A percentile compares a stretch with the other conserved stretches of the same genome.
Evolutionary conservation across 2,797 vertebrate genomes (phyloP).

Genomic region (Craterocephalus amniculus): DNA sequence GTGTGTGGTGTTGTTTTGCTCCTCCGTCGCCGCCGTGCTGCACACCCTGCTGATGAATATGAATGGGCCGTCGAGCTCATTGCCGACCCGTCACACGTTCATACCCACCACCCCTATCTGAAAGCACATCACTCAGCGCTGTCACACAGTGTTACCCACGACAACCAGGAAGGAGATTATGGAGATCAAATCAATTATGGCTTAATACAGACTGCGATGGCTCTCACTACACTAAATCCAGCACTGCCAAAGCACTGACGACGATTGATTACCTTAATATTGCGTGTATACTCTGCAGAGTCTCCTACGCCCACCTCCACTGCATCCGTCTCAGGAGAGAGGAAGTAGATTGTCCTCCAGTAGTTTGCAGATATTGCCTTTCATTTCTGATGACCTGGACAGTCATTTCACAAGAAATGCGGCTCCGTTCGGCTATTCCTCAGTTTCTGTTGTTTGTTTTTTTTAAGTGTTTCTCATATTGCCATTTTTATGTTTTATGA

Average conservation of each 20-base stretch:
- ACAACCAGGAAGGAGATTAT: constrained; percentile 85
- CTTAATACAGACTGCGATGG: constrained; percentile 82
- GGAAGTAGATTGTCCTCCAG: constrained; percentile 70
- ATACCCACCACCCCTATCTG: constrained; percentile 60
- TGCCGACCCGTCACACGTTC: constrained; percentile 70
- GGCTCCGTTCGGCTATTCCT: constrained; percentile 48
- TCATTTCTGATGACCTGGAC: constrained; percentile 69
- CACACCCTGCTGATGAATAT: constrained; percentile 69
- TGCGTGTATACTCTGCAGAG: constrained; percentile 70
- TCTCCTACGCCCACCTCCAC: constrained; percentile 50
- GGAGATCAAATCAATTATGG: constrained; percentile 87
- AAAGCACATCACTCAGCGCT: constrained; percentile 83
- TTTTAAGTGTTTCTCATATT: constrained; percentile 20
- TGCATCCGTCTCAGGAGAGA: constrained; percentile 62
- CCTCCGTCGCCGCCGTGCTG: constrained; percentile 51
- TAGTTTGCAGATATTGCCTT: constrained; percentile 74
- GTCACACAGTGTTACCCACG: constrained; percentile 83
- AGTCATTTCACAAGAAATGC: constrained; percentile 53
- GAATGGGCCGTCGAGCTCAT: constrained; percentile 70
- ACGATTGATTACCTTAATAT: constrained; percentile 85
- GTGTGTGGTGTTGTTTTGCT: constrained; percentile 26
- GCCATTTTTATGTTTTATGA: constrained; percentile 30
- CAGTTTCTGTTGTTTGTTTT: constrained; percentile 3
- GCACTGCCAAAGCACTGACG: constrained; percentile 78
- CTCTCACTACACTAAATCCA: constrained; percentile 80